These are phyloP conservation scores for Synanthedon myopaeformis DNA, from an alignment of 2,888 invertebrate species.

Conservation along the genomic window DNA sequence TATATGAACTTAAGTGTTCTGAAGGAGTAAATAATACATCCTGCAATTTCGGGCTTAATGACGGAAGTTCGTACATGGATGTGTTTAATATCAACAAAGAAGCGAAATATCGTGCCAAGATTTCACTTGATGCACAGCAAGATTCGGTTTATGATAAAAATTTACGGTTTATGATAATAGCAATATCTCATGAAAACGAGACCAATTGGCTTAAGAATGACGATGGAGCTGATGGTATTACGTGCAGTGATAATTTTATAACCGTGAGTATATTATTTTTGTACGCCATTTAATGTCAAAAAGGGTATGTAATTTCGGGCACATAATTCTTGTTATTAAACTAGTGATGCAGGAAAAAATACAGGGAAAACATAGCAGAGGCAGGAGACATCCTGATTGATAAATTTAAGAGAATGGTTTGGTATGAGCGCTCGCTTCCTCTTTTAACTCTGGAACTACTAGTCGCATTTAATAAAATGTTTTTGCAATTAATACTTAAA, in stretches of 20 bases:
- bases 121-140: conserved; percentile 37
- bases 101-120: conserved; percentile 30
- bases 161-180: conserved; percentile 45
- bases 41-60: conserved; percentile 42
- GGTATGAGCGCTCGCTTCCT: too few species aligned
- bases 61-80: conserved; percentile 33
- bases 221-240: conserved; percentile 31
- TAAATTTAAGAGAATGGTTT: too few species aligned
- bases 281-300: too few species aligned
- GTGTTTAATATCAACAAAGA: conserved; percentile 19
- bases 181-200: conserved; percentile 29
- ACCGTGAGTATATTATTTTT: conserved; percentile 19
- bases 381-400: too few species aligned
- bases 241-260: conserved; percentile 42
- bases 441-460: neutral
- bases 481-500: too few species aligned
- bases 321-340: too few species aligned
- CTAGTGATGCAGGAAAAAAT: too few species aligned
- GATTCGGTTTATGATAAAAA: conserved; percentile 28
- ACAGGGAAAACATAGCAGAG: too few species aligned
- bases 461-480: too few species aligned
- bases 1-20: conserved; percentile 53
- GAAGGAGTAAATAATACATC: conserved; percentile 42
- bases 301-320: too few species aligned
- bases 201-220: conserved; percentile 32